phyloP scores from a whole-genome alignment of 23 tunicate species.

The Ascidia mentula region DNA sequence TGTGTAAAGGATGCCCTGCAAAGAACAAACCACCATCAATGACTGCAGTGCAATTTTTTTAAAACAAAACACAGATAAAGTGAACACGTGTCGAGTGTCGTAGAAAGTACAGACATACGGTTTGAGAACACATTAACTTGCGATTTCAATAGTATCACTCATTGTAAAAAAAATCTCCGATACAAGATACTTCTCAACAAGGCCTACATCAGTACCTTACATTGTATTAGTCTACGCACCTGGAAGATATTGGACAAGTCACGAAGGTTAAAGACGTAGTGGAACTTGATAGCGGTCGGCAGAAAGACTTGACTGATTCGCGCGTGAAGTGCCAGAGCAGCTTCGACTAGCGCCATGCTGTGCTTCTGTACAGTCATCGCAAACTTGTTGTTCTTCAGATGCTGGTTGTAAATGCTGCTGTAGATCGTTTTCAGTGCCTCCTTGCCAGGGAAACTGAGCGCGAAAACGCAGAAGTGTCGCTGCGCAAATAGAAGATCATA shows the following conservation, averaged over 20 bases:
- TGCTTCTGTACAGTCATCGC: constrained; percentile 52
- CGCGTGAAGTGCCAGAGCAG: constrained; percentile 85
- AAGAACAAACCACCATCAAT: too few relatives aligned
- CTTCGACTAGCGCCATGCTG: constrained; percentile 46
- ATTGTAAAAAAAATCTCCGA: too few relatives aligned
- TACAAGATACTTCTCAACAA: too few relatives aligned
- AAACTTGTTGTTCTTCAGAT: constrained; percentile 84
- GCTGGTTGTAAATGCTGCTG: constrained; percentile 89
- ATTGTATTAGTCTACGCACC: too few relatives aligned
- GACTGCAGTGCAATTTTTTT: too few relatives aligned
- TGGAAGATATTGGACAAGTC: constrained; percentile 97
- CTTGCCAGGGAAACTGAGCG: constrained; percentile 93
- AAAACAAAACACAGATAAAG: too few relatives aligned
- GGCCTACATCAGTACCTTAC: too few relatives aligned
- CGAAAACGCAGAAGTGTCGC: constrained; percentile 98
- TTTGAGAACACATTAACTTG: too few relatives aligned
- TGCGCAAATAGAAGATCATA: constrained; percentile 14
- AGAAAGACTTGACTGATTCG: constrained; percentile 84
- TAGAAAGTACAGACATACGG: too few relatives aligned
- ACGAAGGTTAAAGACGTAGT: constrained; percentile 93
- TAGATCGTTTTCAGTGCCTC: constrained; percentile 90
- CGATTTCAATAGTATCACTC: too few relatives aligned
- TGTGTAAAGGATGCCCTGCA: constrained; percentile 80
- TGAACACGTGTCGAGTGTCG: too few relatives aligned
- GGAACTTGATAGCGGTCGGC: constrained; percentile 97